Evolutionary conservation across 2,888 invertebrate genomes (phyloP).

Genomic region (Eilema sororculum): DNA sequence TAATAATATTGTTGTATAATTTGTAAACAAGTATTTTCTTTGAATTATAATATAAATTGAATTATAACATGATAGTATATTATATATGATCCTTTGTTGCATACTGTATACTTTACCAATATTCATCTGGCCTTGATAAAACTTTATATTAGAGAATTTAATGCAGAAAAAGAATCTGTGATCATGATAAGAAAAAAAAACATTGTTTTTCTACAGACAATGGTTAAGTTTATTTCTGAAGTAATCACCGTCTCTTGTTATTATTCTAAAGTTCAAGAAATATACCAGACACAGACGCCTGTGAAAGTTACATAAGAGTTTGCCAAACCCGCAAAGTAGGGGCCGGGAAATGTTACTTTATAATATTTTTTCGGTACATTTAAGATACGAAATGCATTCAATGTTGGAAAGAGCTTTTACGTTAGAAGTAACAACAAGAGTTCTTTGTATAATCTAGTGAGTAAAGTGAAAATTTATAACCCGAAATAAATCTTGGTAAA

Average conservation of each 20-base stretch:
- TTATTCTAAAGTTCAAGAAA: constrained; percentile 5
- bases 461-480: background rate
- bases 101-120: too few relatives aligned
- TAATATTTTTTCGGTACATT: constrained; percentile 34
- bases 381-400: constrained; percentile 29
- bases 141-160: too few relatives aligned
- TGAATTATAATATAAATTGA: too few relatives aligned
- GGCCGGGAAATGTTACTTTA: constrained; percentile 28
- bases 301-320: constrained; percentile 17
- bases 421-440: constrained; percentile 36
- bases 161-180: background rate
- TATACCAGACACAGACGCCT: constrained; percentile 5
- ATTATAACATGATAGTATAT: too few relatives aligned
- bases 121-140: too few relatives aligned
- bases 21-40: too few relatives aligned
- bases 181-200: too few relatives aligned
- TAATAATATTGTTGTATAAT: too few relatives aligned
- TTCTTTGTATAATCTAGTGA: background rate
- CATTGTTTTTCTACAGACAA: background rate
- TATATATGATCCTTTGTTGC: too few relatives aligned
- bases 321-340: constrained; percentile 9
- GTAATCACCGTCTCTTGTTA: constrained; percentile 6
- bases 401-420: constrained; percentile 31
- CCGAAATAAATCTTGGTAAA: too few relatives aligned
- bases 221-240: background rate